A percentile compares a stretch with the other conserved stretches of the same genome.
Conservation (phyloP, 1,140 invertebrate genomes). For the Argopecten irradians region DNA sequence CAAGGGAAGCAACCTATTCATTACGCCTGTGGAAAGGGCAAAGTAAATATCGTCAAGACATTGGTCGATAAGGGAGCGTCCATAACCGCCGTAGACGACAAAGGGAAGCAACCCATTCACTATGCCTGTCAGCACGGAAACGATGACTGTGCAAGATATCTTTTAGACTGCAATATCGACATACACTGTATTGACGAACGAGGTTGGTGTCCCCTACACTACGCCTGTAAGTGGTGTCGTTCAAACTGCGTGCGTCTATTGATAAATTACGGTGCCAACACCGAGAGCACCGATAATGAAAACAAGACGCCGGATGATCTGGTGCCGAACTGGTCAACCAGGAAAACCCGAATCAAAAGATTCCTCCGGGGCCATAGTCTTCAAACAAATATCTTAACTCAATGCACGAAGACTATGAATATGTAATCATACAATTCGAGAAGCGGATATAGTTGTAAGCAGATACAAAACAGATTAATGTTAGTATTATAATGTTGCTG, state of each 20-base stretch:
- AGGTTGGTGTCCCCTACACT: slow-evolving; percentile 34
- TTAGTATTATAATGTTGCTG: too few relatives aligned
- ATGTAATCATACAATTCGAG: too few relatives aligned
- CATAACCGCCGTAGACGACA: slow-evolving; percentile 23
- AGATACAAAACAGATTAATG: too few relatives aligned
- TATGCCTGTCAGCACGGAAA: slow-evolving; percentile 43
- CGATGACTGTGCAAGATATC: slow-evolving; percentile 17
- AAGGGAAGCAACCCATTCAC: slow-evolving; percentile 43
- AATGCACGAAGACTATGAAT: too few relatives aligned
- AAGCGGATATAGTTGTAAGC: too few relatives aligned
- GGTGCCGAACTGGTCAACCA: slow-evolving; percentile 31
- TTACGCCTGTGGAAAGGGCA: slow-evolving; percentile 30
- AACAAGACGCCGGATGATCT: slow-evolving; percentile 10
- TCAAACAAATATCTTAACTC: too few relatives aligned
- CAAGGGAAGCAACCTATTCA: slow-evolving; percentile 31
- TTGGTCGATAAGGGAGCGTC: slow-evolving; percentile 24
- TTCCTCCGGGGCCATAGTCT: not conserved
- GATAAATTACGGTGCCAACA: not conserved
- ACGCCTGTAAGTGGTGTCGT: slow-evolving; percentile 38
- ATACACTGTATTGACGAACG: slow-evolving; percentile 11
- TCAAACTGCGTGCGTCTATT: not conserved
- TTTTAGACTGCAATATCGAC: not conserved
- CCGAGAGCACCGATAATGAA: not conserved
- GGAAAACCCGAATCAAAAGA: not conserved
- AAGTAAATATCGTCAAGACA: slow-evolving; percentile 24